Percentiles rank a stretch among this genome's conserved stretches.
These are phyloP conservation scores for Apogon talboti DNA, from an alignment of 2,797 vertebrate genomes.

Conservation along the genomic window DNA sequence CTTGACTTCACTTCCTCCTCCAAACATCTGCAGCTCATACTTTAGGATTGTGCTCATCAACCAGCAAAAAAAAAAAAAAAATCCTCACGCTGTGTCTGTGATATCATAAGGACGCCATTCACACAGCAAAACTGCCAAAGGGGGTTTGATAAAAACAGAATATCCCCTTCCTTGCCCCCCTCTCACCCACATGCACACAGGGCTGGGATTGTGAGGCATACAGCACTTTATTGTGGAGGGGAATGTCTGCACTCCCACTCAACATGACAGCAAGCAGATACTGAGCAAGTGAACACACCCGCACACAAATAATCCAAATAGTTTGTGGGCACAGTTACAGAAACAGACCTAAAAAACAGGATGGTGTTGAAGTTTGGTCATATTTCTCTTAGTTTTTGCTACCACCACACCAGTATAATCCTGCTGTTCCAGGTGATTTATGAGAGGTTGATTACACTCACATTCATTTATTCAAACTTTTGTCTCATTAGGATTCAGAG, in stretches of 20 bases:
- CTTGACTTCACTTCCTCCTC: conserved; percentile 18
- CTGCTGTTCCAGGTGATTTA: too few species aligned
- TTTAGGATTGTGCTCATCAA: conserved; percentile 63
- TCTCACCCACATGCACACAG: conserved; percentile 52
- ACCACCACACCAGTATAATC: not conserved
- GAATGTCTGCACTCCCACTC: conserved; percentile 74
- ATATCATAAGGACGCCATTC: conserved; percentile 65
- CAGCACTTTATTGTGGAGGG: conserved; percentile 76
- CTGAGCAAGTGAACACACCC: conserved; percentile 29
- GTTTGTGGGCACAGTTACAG: not conserved
- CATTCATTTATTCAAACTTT: not conserved
- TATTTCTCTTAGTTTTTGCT: not conserved
- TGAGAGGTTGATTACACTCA: too few species aligned
- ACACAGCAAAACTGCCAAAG: conserved; percentile 29
- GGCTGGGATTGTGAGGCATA: conserved; percentile 67
- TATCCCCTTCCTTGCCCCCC: conserved; percentile 26
- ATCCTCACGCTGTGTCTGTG: conserved; percentile 27
- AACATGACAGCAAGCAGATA: conserved; percentile 50
- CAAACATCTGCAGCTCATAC: conserved; percentile 41
- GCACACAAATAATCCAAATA: not conserved
- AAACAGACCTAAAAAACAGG: not conserved
- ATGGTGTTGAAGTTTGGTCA: not conserved
- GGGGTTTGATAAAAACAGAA: conserved; percentile 57
- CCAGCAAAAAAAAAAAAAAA: not conserved
- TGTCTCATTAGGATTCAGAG: not conserved